phyloP scores from a whole-genome alignment of 2,797 vertebrate species.

The Cygnus olor region DNA sequence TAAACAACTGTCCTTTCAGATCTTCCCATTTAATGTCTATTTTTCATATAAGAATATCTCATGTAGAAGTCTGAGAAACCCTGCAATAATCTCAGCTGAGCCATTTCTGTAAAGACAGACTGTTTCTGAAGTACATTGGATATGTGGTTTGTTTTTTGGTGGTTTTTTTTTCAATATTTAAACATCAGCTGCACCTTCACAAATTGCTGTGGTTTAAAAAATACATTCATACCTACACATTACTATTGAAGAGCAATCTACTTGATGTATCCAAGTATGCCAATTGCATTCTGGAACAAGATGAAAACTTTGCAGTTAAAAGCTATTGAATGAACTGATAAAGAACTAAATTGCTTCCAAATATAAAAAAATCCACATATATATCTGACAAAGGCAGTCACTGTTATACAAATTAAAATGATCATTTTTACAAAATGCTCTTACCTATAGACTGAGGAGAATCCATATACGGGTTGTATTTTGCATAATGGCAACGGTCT shows the following conservation, averaged over 20 bases:
- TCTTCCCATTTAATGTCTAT: background rate
- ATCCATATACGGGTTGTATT: constrained; percentile 98
- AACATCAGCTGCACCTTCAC: background rate
- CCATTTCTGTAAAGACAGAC: background rate
- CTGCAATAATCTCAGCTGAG: background rate
- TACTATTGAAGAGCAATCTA: background rate
- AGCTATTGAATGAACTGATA: background rate
- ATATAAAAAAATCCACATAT: background rate
- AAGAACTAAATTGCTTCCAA: background rate
- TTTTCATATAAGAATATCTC: background rate
- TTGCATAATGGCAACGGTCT: constrained; percentile 94
- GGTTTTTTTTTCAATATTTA: background rate
- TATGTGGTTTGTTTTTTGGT: background rate
- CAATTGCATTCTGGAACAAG: background rate
- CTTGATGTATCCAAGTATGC: background rate
- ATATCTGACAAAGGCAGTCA: background rate
- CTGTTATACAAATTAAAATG: background rate
- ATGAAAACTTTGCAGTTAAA: background rate
- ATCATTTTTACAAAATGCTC: constrained; percentile 33
- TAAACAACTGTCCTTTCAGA: background rate
- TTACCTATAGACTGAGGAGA: constrained; percentile 97
- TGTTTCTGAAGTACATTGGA: background rate
- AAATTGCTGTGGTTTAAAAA: background rate
- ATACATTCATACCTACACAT: background rate
- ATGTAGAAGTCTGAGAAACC: background rate